Percentiles rank a stretch among this genome's conserved stretches.
These are phyloP conservation scores for Acleris sparsana DNA, from an alignment of 2,888 invertebrate genomes.

Conservation along the genomic window DNA sequence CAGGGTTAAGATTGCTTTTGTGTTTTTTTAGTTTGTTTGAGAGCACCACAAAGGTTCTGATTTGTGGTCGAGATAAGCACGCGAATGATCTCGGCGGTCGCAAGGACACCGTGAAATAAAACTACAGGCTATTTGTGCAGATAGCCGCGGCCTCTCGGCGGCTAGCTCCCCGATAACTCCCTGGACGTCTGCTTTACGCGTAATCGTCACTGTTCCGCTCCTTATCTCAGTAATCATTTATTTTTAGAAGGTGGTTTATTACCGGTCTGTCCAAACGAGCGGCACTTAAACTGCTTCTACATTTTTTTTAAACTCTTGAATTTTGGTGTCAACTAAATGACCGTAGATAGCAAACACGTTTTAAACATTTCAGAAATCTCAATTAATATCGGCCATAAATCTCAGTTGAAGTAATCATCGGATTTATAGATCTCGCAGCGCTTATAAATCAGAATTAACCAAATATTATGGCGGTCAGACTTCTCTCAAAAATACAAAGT, in stretches of 20 bases:
- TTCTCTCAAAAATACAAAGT: conserved; percentile 14
- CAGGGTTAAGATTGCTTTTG: conserved; percentile 58
- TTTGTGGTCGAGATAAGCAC: conserved; percentile 71
- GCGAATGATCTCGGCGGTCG: conserved; percentile 70
- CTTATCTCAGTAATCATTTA: conserved; percentile 35
- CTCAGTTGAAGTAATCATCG: neutral
- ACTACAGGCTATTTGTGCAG: conserved; percentile 59
- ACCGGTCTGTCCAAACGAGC: conserved; percentile 4
- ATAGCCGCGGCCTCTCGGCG: conserved; percentile 55
- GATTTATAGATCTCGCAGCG: conserved; percentile 7
- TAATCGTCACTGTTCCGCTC: conserved; percentile 32
- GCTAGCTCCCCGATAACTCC: conserved; percentile 53
- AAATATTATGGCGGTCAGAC: conserved; percentile 25
- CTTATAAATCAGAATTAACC: conserved; percentile 26
- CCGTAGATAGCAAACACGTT: neutral
- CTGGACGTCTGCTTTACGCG: conserved; percentile 29
- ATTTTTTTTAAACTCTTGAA: conserved; percentile 2
- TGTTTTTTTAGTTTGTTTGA: conserved; percentile 53
- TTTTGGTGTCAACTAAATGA: neutral
- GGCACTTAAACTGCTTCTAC: conserved; percentile 10
- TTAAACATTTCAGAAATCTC: neutral
- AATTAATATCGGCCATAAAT: conserved; percentile 8
- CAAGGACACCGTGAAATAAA: conserved; percentile 74
- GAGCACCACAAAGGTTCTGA: conserved; percentile 67
- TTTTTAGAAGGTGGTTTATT: conserved; percentile 31